Evolutionary conservation across 1,140 invertebrate species (phyloP), one percentile per base, ranked within the genome.

Genomic region (Drosophila pseudoananassae): DNA sequence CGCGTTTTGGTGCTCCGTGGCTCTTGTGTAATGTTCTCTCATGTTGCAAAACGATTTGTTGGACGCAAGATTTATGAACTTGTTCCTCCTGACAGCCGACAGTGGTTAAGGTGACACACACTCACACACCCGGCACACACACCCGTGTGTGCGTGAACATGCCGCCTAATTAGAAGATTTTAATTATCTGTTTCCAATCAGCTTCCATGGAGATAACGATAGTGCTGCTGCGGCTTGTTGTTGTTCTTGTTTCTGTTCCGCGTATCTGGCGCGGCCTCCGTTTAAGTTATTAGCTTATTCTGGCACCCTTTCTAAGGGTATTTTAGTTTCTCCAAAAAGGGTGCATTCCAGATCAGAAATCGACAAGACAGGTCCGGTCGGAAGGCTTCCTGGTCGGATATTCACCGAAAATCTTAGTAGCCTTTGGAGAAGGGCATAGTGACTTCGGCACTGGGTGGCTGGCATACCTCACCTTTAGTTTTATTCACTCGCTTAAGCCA

Each of bases 1-100:
- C 12, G 47, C 55, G 47, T 40, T 46, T 54, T 64, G 59, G 54
- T 17, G 57, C 38, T 61, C 52, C 54, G 56, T 64, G 53, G 54
- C 60, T 64, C 46, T 73, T 75, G 75, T 81, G 82, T 82, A 85
- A 85, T 87, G 82, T 85, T 87, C 82, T 78, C 76, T 70, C 82
- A 85, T 85, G 82, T 85, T 85, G 84, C 84, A 89, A 88, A 88
- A 88, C 83, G 88, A 90, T 90, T 90, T 90, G 88, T 89, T 88
- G 80, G 83, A 64, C 61, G 61, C 74, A 90, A 90, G 88, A 90
- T 90, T 90, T 90, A 90, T 90, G 88, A 90, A 80, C 88, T 90
- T 90, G 88, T 90, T 90, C 80, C 73, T 64, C 40, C 69, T 88
- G 88, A 90, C 88, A 90, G 77, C 77, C 83, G 88, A 90, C 88